Conservation (phyloP, 2,113 vertebrate genomes). For the Willisornis vidua region DNA sequence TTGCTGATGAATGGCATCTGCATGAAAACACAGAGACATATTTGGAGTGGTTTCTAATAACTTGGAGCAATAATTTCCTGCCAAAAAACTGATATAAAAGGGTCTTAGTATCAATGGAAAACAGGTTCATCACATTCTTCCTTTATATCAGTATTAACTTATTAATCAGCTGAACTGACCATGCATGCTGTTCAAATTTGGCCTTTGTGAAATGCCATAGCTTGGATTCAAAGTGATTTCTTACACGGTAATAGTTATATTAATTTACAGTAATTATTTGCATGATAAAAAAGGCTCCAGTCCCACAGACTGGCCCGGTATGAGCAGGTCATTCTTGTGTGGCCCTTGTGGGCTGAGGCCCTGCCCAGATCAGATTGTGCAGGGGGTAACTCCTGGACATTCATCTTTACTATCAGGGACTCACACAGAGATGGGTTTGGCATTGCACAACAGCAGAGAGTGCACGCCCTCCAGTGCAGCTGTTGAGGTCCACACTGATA, state of each 20-base stretch:
- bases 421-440: neutral
- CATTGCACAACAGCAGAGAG: neutral
- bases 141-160: neutral
- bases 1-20: neutral
- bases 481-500: neutral
- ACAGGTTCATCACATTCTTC: neutral
- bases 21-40: neutral
- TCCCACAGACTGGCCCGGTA: neutral
- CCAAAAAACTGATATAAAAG: neutral
- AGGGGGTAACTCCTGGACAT: neutral
- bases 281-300: neutral
- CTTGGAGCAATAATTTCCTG: neutral
- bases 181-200: neutral
- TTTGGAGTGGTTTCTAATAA: neutral
- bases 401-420: neutral
- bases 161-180: neutral
- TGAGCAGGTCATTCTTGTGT: neutral
- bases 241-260: neutral
- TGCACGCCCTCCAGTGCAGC: neutral
- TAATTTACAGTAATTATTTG: constrained; percentile 1
- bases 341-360: neutral
- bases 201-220: constrained; percentile 33
- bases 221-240: neutral
- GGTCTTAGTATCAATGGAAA: neutral
- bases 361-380: constrained; percentile 11